phyloP scores from a whole-genome alignment of 2,113 vertebrate genomes.

The Anarhynchus alexandrinus region DNA sequence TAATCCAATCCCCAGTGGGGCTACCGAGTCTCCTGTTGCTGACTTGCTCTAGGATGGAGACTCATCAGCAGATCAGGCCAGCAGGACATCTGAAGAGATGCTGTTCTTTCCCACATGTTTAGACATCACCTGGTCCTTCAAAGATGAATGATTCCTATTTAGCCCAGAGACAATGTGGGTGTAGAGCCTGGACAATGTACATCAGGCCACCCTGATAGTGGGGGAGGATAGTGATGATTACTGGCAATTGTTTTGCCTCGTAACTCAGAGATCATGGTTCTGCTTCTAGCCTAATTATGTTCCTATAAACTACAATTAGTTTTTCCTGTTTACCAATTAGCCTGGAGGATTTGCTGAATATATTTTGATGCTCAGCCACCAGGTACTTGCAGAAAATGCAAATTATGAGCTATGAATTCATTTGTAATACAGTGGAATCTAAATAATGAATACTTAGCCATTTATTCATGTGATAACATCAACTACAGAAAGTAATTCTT shows the following conservation, averaged over 20 bases:
- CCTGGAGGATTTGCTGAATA: constrained; percentile 46
- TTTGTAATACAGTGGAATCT: constrained; percentile 21
- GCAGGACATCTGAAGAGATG: neutral
- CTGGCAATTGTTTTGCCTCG: neutral
- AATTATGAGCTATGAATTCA: constrained; percentile 53
- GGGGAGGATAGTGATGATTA: neutral
- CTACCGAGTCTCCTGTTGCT: neutral
- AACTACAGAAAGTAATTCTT: constrained; percentile 13
- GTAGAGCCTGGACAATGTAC: neutral
- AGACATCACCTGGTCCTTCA: neutral
- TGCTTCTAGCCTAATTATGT: neutral
- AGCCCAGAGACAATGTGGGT: neutral
- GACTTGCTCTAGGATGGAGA: neutral
- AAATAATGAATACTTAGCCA: constrained; percentile 14
- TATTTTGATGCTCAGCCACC: constrained; percentile 35
- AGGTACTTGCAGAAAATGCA: constrained; percentile 48
- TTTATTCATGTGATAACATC: constrained; percentile 38
- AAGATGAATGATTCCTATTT: neutral
- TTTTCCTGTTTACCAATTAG: constrained; percentile 62
- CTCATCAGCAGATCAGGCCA: neutral
- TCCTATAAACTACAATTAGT: constrained; percentile 36
- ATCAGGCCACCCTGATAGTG: neutral
- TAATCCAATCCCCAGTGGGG: neutral
- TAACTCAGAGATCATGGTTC: neutral
- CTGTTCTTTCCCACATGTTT: neutral